These are phyloP conservation scores for Leptopterna dolabrata DNA, from an alignment of 2,888 invertebrate species.

Conservation along the genomic window DNA sequence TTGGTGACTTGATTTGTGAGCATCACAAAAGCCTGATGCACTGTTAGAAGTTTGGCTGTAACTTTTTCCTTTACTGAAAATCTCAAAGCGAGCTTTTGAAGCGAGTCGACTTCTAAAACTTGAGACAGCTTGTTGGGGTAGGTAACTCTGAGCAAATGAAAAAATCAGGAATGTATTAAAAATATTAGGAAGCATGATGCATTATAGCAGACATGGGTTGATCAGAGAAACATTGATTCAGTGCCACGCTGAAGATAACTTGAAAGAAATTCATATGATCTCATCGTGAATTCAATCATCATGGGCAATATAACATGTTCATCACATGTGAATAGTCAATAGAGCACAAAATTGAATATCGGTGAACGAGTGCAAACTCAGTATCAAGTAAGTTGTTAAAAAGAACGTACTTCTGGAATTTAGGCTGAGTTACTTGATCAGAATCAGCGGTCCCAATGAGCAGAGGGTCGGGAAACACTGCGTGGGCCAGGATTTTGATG, in stretches of 20 bases:
- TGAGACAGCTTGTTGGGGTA: constrained; percentile 79
- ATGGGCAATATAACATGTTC: too few relatives aligned
- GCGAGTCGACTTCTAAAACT: constrained; percentile 84
- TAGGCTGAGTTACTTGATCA: constrained; percentile 87
- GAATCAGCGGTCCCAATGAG: constrained; percentile 91
- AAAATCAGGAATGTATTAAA: constrained; percentile 60
- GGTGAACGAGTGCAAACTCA: too few relatives aligned
- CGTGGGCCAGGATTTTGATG: constrained; percentile 74
- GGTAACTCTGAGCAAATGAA: constrained; percentile 67
- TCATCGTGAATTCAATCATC: too few relatives aligned
- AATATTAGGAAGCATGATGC: constrained; percentile 12
- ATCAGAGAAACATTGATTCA: too few relatives aligned
- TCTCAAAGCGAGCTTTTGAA: constrained; percentile 88
- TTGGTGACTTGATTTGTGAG: constrained; percentile 75
- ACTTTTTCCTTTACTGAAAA: constrained; percentile 81
- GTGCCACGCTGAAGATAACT: too few relatives aligned
- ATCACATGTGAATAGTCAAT: too few relatives aligned
- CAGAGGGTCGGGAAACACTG: constrained; percentile 79
- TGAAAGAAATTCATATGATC: too few relatives aligned
- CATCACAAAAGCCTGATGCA: constrained; percentile 89
- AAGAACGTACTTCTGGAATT: constrained; percentile 72
- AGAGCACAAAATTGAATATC: too few relatives aligned
- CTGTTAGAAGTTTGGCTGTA: constrained; percentile 75
- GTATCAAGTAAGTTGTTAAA: background rate
- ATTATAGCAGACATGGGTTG: constrained; percentile 2